Conservation (phyloP, 2,888 invertebrate species). For the Zaprionus obscuricornis region DNA sequence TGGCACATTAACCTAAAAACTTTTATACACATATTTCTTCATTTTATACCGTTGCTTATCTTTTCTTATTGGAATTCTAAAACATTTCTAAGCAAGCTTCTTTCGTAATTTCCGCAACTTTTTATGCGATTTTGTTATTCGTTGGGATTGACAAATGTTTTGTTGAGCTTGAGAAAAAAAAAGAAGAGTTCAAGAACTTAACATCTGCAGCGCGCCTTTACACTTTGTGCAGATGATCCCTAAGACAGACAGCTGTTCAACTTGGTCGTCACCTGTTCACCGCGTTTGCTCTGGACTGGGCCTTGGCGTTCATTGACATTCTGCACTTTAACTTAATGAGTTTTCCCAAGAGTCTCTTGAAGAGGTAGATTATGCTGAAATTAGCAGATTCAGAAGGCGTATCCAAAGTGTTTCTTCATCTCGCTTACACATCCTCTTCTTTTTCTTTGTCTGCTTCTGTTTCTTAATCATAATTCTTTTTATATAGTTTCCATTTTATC, state of each 20-base stretch:
- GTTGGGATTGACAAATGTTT: too few relatives aligned
- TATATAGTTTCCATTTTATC: conserved; percentile 4
- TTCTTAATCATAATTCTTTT: too few relatives aligned
- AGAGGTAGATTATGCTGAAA: conserved; percentile 65
- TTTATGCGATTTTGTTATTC: too few relatives aligned
- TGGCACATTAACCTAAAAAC: too few relatives aligned
- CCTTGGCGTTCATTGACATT: conserved; percentile 63
- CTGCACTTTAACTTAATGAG: conserved; percentile 54
- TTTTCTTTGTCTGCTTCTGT: background rate
- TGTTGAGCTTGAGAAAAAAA: too few relatives aligned
- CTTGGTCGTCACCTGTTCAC: conserved; percentile 46
- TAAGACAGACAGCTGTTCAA: background rate
- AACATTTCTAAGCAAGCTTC: too few relatives aligned
- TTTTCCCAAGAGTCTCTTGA: conserved; percentile 45
- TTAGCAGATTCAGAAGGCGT: conserved; percentile 71
- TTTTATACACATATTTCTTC: too few relatives aligned
- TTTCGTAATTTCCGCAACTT: too few relatives aligned
- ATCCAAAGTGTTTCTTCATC: conserved; percentile 38
- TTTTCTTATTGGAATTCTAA: too few relatives aligned
- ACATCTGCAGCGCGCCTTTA: conserved; percentile 29
- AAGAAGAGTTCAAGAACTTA: conserved; percentile 6
- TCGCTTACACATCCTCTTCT: too few relatives aligned
- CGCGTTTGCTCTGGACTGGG: background rate
- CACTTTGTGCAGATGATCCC: conserved; percentile 16
- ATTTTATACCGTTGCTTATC: too few relatives aligned